Evolutionary conservation across 2,113 vertebrate species (phyloP).

Genomic region (Aramus guarauna): DNA sequence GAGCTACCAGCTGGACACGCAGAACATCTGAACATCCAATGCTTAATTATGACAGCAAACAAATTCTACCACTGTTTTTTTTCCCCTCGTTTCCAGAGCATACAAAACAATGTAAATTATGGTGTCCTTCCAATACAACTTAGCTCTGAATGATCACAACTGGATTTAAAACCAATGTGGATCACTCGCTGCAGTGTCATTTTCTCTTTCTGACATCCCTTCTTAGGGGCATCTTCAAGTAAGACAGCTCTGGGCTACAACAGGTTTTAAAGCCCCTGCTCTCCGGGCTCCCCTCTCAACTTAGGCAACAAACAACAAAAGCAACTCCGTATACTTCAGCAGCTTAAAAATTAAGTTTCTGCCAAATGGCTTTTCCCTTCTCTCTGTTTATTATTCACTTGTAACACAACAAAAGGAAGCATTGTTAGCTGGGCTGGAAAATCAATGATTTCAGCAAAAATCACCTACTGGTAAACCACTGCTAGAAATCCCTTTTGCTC

Average conservation of each 20-base stretch:
- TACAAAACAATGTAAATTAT: not conserved
- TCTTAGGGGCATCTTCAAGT: not conserved
- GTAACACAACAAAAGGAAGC: not conserved
- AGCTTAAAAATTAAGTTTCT: not conserved
- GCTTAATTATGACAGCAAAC: not conserved
- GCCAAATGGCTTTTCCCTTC: not conserved
- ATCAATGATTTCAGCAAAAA: not conserved
- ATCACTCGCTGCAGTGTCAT: fast-evolving
- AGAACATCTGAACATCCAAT: not conserved
- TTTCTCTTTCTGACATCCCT: not conserved
- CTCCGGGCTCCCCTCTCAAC: not conserved
- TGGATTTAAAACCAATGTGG: not conserved
- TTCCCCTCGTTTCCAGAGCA: not conserved
- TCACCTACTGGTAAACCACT: not conserved
- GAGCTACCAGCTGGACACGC: not conserved
- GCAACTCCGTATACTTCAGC: not conserved
- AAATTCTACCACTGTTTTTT: not conserved
- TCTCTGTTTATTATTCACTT: not conserved
- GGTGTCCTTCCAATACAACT: not conserved
- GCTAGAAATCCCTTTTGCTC: not conserved
- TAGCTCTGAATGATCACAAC: not conserved
- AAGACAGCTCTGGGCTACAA: not conserved
- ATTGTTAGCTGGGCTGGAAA: not conserved
- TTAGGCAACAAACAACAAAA: not conserved
- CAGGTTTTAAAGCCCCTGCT: not conserved